Conservation (phyloP, 92 coral and sea anemone species). For the Isaurus tuberculatus region DNA sequence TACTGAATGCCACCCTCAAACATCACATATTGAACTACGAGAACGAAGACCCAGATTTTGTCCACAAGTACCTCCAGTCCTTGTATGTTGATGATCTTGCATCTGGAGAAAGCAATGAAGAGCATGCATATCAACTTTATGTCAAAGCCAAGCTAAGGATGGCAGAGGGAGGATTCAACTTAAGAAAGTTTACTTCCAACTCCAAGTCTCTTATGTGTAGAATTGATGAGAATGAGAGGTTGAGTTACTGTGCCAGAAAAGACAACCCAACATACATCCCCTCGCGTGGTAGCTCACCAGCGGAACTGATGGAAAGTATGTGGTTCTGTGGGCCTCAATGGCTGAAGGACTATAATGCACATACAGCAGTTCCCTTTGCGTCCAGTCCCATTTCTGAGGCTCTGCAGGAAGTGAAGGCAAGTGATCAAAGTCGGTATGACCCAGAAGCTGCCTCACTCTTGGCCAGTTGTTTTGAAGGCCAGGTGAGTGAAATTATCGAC, state of each 20-base stretch:
- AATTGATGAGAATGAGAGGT: constrained; percentile 46
- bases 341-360: constrained; percentile 30
- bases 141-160: constrained; percentile 57
- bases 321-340: not conserved
- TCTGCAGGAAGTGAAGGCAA: constrained; percentile 33
- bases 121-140: constrained; percentile 45
- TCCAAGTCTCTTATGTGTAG: constrained; percentile 18
- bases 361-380: not conserved
- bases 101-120: constrained; percentile 26
- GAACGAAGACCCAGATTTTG: not conserved
- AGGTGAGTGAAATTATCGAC: constrained; percentile 56
- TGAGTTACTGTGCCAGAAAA: constrained; percentile 42
- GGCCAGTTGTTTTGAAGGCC: not conserved
- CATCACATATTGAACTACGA: not conserved
- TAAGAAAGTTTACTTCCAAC: constrained; percentile 26
- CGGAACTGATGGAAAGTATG: not conserved
- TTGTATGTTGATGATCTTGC: constrained; percentile 1
- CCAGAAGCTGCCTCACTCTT: constrained; percentile 36
- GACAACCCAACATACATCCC: constrained; percentile 54
- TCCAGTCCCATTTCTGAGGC: constrained; percentile 11
- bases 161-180: constrained; percentile 67
- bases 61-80: not conserved
- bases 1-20: not conserved
- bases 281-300: constrained; percentile 46
- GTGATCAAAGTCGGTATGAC: not conserved